These are phyloP conservation scores for Chaenodraco wilsoni DNA, from an alignment of 2,797 vertebrate genomes.

Conservation along the genomic window DNA sequence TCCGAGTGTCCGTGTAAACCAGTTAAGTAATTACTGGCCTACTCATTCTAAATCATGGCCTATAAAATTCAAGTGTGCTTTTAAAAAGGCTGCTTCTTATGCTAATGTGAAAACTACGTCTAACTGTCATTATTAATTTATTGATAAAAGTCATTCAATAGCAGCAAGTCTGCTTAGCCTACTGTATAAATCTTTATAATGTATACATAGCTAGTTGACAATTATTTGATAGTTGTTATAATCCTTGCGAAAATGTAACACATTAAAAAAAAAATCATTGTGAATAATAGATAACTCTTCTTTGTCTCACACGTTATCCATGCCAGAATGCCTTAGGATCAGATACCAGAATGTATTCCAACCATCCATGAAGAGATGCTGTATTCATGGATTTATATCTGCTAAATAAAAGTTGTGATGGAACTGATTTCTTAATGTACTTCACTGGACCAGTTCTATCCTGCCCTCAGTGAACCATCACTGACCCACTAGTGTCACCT, in stretches of 20 bases:
- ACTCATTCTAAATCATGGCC: not conserved
- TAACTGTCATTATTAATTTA: not conserved
- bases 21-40: not conserved
- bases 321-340: not conserved
- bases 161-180: slow-evolving; percentile 4
- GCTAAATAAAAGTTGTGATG: slow-evolving; percentile 46
- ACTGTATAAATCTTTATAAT: not conserved
- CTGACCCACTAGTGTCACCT: slow-evolving; percentile 66
- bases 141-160: slow-evolving; percentile 6
- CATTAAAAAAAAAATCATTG: not conserved
- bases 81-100: not conserved
- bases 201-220: too few species aligned
- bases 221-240: not conserved
- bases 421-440: slow-evolving; percentile 3
- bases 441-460: not conserved
- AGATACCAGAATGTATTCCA: not conserved
- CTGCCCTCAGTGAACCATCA: slow-evolving; percentile 1
- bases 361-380: not conserved
- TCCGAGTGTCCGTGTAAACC: slow-evolving; percentile 20
- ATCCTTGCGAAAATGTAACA: not conserved
- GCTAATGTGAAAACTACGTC: not conserved
- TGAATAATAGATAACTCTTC: not conserved
- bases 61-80: not conserved
- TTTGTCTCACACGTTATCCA: slow-evolving; percentile 1
- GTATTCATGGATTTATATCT: not conserved